A percentile compares a stretch with the other conserved stretches of the same genome.
These are phyloP conservation scores for Xenops minutus DNA, from an alignment of 2,797 vertebrate genomes.

Conservation along the genomic window DNA sequence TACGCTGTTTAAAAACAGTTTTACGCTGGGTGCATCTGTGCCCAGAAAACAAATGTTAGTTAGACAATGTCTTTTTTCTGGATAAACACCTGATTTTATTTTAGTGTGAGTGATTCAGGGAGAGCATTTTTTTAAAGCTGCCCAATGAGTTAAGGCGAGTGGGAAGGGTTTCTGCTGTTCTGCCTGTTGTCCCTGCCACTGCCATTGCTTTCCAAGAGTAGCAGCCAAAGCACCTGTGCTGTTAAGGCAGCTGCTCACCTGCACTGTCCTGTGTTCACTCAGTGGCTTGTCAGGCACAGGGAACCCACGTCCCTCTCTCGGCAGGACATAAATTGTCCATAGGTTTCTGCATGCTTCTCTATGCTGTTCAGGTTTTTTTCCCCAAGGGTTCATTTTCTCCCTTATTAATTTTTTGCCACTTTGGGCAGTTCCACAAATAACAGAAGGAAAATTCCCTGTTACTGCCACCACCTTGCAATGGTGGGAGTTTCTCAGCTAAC, in stretches of 20 bases:
- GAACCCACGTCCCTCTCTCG: neutral
- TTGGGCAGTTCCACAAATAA: neutral
- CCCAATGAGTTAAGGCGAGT: neutral
- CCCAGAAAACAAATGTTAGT: neutral
- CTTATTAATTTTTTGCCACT: neutral
- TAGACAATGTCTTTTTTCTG: neutral
- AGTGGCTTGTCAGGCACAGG: rapidly evolving
- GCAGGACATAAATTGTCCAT: neutral
- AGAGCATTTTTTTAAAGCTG: neutral
- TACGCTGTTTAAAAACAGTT: neutral
- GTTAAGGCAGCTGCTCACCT: neutral
- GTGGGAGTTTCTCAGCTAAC: neutral
- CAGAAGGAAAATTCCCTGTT: neutral
- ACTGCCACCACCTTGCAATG: neutral
- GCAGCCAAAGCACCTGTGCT: neutral
- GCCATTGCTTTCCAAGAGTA: neutral
- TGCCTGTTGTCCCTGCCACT: neutral
- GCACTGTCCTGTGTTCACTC: neutral
- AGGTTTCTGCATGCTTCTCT: neutral
- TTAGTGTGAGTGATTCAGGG: neutral
- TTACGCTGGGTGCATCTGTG: neutral
- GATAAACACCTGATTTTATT: neutral
- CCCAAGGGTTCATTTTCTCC: neutral
- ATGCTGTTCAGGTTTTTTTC: neutral
- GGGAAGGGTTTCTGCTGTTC: neutral